Percentiles rank a stretch among this genome's conserved stretches.
Evolutionary conservation across 2,797 vertebrate species (phyloP).

Genomic region (Phalloptychus januarius): DNA sequence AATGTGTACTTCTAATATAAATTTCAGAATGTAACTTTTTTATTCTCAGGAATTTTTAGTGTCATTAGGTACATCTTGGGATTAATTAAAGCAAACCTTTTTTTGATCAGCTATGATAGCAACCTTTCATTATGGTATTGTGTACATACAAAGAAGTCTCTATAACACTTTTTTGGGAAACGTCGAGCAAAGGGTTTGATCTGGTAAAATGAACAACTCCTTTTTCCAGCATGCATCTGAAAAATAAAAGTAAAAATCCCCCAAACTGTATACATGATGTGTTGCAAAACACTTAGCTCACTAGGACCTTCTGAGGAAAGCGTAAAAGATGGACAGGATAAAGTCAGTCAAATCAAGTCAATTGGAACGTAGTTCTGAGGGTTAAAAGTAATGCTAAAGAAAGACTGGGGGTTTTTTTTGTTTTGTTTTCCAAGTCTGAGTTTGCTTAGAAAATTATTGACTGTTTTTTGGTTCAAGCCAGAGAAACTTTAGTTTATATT

Average conservation of each 20-base stretch:
- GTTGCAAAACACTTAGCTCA: not conserved
- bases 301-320: not conserved
- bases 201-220: not conserved
- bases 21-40: not conserved
- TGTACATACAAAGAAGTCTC: not conserved
- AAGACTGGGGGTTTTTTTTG: not conserved
- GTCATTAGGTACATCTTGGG: not conserved
- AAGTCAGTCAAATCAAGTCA: not conserved
- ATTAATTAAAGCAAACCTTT: not conserved
- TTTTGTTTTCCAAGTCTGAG: not conserved
- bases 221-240: slow-evolving; percentile 4
- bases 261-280: not conserved
- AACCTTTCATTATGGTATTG: not conserved
- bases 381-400: not conserved
- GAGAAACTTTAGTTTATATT: not conserved
- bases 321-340: not conserved
- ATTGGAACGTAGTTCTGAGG: not conserved
- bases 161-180: not conserved
- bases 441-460: not conserved
- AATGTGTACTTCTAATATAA: not conserved
- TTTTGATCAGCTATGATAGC: not conserved
- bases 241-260: no score
- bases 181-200: not conserved
- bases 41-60: not conserved
- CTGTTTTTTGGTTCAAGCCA: not conserved